Base-by-base conservation (phyloP, 2,113 vertebrate species). In the Gavialis gangeticus region DNA sequence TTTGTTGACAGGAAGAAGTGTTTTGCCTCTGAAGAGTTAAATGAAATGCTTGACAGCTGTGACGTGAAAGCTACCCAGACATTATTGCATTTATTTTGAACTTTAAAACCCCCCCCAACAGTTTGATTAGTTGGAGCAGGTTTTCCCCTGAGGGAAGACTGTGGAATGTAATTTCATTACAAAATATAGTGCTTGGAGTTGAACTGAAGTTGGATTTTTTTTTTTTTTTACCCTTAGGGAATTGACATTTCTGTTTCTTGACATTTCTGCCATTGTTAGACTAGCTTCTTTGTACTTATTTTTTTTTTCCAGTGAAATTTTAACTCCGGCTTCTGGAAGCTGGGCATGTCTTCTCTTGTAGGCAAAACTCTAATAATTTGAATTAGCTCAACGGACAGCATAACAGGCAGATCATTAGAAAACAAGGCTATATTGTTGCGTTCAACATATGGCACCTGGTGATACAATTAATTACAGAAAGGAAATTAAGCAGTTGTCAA, bases 171-270 rank as follows among this genome's bases (percentile, higher is more conserved):
- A 96, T 96, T 98, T 97, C 80, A 85, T 96, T 95, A 94, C 93
- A 96, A 94, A 95, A 96, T 94, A 90, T 3, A 92, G 69, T 25
- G 59, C 89, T 95, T 30, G 78, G 93, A 91, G 92, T 92, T 87
- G 89, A 93, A 93, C 94, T 90, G 82, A 25, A 97, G 92, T 94
- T 93, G 89, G 91, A 80, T 87, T 96, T 95, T 85, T 16, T 85
- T 82, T 93, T 82, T 87, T 80, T 75, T 57, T 10, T 0, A 46
- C 94, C 95, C 80, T 66, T 27, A 91, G 88, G 97, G 87, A 94
- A 97, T 97, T 98, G 97, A 97, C 96, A 98, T 98, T 98, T 97
- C 96, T 97, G 4, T 97, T 97, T 95, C 91, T 94, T 97, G 97
- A 97, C 95, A 96, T 95, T 96, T 96, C 95, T 96, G 80, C 95